A percentile compares a stretch with the other conserved stretches of the same genome.
Conservation (phyloP, 1,140 invertebrate species). For the Cotesia typhae region DNA sequence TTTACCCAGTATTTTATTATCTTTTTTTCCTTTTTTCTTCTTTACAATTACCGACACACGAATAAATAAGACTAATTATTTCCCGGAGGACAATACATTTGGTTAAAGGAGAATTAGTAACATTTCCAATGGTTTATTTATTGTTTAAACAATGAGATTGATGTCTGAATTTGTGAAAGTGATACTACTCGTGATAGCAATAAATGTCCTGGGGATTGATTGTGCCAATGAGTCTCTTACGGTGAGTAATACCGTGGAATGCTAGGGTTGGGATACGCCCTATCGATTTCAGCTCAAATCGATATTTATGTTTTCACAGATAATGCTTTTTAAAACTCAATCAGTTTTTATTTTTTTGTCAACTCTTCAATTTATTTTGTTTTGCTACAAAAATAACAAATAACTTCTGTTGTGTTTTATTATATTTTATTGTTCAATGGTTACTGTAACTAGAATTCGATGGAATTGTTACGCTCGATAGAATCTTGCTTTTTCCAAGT, state of each 20-base stretch:
- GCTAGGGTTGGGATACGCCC: conserved; percentile 26
- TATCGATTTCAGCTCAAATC: conserved; percentile 24
- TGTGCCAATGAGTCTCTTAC: conserved; percentile 45
- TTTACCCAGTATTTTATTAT: too few relatives aligned
- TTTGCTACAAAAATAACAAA: background rate
- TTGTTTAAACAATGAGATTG: conserved; percentile 45
- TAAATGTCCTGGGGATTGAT: conserved; percentile 36
- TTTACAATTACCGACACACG: too few relatives aligned
- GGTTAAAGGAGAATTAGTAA: too few relatives aligned
- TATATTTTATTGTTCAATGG: too few relatives aligned
- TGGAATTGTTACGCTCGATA: too few relatives aligned
- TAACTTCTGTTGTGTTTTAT: too few relatives aligned
- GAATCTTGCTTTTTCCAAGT: too few relatives aligned
- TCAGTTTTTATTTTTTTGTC: conserved; percentile 4
- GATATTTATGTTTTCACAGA: background rate
- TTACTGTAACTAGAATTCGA: too few relatives aligned
- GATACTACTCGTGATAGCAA: conserved; percentile 42
- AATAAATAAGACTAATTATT: too few relatives aligned
- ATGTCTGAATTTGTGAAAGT: conserved; percentile 53
- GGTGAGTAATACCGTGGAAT: conserved; percentile 47
- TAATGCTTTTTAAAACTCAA: background rate
- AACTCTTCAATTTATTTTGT: conserved; percentile 10
- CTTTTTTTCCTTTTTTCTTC: too few relatives aligned
- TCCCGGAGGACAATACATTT: too few relatives aligned
- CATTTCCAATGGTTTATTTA: too few relatives aligned